Evolutionary conservation across 2,888 invertebrate genomes (phyloP).

Genomic region (Apantesis nais): DNA sequence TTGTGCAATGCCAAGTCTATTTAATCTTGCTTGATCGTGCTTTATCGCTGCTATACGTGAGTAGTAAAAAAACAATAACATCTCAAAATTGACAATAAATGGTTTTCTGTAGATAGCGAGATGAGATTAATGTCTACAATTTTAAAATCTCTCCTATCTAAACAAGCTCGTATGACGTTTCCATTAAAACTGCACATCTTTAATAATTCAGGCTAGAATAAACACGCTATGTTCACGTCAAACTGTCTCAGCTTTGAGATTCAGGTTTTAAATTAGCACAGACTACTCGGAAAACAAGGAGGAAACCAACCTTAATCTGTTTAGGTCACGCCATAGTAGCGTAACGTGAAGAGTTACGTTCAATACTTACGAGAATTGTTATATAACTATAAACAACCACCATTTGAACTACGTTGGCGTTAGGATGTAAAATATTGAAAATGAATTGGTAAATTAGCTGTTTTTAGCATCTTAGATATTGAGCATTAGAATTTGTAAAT

Average conservation of each 20-base stretch:
- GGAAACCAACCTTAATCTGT: conserved; percentile 64
- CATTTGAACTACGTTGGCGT: conserved; percentile 31
- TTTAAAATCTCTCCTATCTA: conserved; percentile 6
- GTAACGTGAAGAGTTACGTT: conserved; percentile 48
- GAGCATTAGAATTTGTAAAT: not conserved
- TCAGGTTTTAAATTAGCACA: conserved; percentile 76
- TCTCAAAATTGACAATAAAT: too few species aligned
- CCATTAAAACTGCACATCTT: conserved; percentile 46
- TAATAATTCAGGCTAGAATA: conserved; percentile 53
- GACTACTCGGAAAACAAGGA: conserved; percentile 66
- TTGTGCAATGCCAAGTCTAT: too few species aligned
- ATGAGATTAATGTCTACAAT: too few species aligned
- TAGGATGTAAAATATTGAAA: conserved; percentile 31
- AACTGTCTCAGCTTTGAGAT: conserved; percentile 72
- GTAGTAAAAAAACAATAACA: too few species aligned
- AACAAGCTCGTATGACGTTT: conserved; percentile 44
- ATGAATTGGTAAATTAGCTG: too few species aligned
- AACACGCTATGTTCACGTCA: conserved; percentile 76
- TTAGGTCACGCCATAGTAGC: conserved; percentile 63
- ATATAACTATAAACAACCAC: conserved; percentile 22
- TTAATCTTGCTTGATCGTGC: too few species aligned
- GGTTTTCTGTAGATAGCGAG: too few species aligned
- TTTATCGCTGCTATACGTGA: too few species aligned
- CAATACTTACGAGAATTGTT: conserved; percentile 22
- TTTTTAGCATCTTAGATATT: not conserved